Evolutionary conservation across 2,113 vertebrate species (phyloP).

Genomic region (Nannobrachium achirus): DNA sequence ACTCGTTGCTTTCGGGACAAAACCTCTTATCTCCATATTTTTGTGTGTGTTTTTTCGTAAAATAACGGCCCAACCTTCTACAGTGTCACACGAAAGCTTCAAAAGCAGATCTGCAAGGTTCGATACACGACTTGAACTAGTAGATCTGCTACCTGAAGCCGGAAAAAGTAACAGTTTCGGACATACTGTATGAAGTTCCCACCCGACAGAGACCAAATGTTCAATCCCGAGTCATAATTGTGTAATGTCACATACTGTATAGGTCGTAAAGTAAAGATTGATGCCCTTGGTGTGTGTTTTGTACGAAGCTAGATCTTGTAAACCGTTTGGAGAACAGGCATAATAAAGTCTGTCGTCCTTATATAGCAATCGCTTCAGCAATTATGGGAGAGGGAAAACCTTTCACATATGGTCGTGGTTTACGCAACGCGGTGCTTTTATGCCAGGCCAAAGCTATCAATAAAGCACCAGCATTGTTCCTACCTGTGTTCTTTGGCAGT

Average conservation of each 20-base stretch:
- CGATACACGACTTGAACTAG: too few species aligned
- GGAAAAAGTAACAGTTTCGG: too few species aligned
- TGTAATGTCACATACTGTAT: neutral
- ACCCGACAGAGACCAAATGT: too few species aligned
- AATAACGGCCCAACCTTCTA: too few species aligned
- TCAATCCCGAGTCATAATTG: too few species aligned
- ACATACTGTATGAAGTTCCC: too few species aligned
- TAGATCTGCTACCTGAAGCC: too few species aligned
- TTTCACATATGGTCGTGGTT: constrained; percentile 4
- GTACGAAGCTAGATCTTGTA: neutral
- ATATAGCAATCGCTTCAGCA: neutral
- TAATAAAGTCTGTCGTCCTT: neutral
- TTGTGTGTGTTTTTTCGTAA: too few species aligned
- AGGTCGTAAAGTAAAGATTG: neutral
- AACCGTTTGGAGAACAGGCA: neutral
- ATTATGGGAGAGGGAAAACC: neutral
- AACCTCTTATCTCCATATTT: too few species aligned
- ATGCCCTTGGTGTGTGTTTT: neutral
- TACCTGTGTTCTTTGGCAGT: constrained; percentile 22
- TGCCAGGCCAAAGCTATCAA: constrained; percentile 7
- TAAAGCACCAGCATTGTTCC: neutral
- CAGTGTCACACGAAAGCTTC: too few species aligned
- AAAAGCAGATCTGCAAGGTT: too few species aligned
- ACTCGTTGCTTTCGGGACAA: too few species aligned
- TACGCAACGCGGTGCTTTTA: neutral